These are phyloP conservation scores for Zaprionus nigranus DNA, from an alignment of 1,140 invertebrate species.

Conservation along the genomic window DNA sequence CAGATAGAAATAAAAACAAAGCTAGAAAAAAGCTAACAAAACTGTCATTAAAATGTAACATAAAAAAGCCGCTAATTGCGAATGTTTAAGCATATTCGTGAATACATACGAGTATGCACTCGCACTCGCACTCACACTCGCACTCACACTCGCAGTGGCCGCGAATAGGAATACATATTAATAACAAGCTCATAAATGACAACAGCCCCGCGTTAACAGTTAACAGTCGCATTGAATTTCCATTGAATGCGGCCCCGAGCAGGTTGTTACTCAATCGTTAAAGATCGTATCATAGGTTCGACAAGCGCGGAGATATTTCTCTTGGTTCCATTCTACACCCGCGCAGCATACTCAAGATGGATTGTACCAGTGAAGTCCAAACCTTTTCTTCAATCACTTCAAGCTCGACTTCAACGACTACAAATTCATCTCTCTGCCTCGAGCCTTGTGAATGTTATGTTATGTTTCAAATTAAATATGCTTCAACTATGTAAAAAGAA, in stretches of 20 bases:
- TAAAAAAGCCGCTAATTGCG: constrained; percentile 75
- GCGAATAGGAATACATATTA: constrained; percentile 14
- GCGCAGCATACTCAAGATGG: not conserved
- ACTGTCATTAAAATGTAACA: constrained; percentile 75
- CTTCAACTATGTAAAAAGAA: too few relatives aligned
- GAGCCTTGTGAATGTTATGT: too few relatives aligned
- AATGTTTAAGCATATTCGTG: constrained; percentile 24
- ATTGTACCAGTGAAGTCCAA: not conserved
- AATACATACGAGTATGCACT: not conserved
- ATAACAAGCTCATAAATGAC: constrained; percentile 45
- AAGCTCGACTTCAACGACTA: too few relatives aligned
- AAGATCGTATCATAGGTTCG: not conserved
- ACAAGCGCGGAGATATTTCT: not conserved
- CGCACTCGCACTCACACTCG: not conserved
- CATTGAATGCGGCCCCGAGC: not conserved
- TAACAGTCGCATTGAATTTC: constrained; percentile 7
- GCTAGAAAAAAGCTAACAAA: constrained; percentile 37
- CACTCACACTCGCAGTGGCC: not conserved
- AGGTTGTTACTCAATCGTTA: constrained; percentile 4
- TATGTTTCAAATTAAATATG: too few relatives aligned
- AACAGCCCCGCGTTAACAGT: constrained; percentile 11
- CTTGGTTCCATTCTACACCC: not conserved
- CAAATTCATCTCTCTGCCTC: too few relatives aligned
- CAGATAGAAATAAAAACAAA: constrained; percentile 25
- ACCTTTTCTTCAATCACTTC: too few relatives aligned